phyloP scores from a whole-genome alignment of 2,797 vertebrate genomes.

The Bryconaethiops microstoma region DNA sequence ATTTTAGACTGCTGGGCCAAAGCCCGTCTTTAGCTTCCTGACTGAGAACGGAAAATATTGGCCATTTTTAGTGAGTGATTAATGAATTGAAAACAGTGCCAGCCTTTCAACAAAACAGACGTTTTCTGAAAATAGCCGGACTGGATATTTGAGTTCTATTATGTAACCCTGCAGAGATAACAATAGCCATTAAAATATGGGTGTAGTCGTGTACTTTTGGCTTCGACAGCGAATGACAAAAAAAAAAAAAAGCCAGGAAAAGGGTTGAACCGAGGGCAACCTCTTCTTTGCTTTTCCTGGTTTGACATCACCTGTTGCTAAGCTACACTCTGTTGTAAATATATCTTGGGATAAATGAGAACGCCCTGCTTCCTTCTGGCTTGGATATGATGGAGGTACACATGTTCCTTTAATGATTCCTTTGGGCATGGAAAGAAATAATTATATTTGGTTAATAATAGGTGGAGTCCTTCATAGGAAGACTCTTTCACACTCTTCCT shows the following conservation, averaged over 20 bases:
- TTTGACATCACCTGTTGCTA: constrained; percentile 60
- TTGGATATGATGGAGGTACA: constrained; percentile 24
- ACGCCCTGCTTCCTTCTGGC: constrained; percentile 49
- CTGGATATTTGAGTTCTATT: constrained; percentile 46
- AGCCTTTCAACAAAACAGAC: constrained; percentile 33
- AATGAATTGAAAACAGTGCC: constrained; percentile 41
- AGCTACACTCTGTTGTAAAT: constrained; percentile 59
- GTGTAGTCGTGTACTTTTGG: constrained; percentile 37
- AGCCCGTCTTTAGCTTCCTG: constrained; percentile 5
- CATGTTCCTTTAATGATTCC: constrained; percentile 43
- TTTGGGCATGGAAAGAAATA: constrained; percentile 46
- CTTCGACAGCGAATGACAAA: constrained; percentile 42
- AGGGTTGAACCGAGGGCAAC: constrained; percentile 40
- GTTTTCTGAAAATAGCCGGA: constrained; percentile 22
- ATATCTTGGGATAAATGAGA: constrained; percentile 56
- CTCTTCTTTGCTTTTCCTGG: constrained; percentile 49
- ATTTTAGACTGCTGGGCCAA: neutral
- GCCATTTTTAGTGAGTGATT: constrained; percentile 41
- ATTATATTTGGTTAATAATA: constrained; percentile 47
- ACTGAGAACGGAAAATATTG: constrained; percentile 15
- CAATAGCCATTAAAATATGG: constrained; percentile 49
- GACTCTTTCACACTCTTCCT: constrained; percentile 20
- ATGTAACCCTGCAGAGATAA: constrained; percentile 44
- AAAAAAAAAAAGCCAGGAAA: constrained; percentile 49
- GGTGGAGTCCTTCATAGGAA: constrained; percentile 14